Evolutionary conservation across 2,797 vertebrate species (phyloP).

Genomic region (Borostomias antarcticus): DNA sequence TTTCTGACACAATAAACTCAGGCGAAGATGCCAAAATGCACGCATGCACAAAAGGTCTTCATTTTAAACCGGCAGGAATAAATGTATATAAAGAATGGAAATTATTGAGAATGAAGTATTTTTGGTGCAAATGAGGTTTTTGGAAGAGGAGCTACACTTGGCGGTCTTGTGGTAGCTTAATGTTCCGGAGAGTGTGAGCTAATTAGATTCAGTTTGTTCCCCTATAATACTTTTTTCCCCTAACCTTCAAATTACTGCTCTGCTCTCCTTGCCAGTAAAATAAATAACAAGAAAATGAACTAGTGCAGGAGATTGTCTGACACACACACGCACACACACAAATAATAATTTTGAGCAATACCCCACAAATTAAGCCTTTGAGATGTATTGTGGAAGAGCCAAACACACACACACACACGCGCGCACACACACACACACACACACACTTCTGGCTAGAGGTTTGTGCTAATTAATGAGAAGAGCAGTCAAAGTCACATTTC

Average conservation of each 20-base stretch:
- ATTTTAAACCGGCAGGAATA: slow-evolving; percentile 27
- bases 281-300: slow-evolving; percentile 22
- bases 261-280: slow-evolving; percentile 11
- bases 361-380: no score
- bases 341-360: no score
- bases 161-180: slow-evolving; percentile 23
- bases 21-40: slow-evolving; percentile 50
- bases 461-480: not conserved
- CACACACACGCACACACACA: not conserved
- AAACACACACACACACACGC: not conserved
- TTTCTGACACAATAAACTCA: slow-evolving; percentile 55
- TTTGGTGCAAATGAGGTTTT: slow-evolving; percentile 47
- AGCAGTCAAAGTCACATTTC: slow-evolving; percentile 6
- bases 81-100: slow-evolving; percentile 42
- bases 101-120: slow-evolving; percentile 37
- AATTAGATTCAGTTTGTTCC: slow-evolving; percentile 51
- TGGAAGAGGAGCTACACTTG: slow-evolving; percentile 19
- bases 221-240: slow-evolving; percentile 25
- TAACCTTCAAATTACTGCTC: slow-evolving; percentile 34
- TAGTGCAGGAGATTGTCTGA: slow-evolving; percentile 1
- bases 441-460: no score
- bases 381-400: not conserved
- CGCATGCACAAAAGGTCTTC: slow-evolving; percentile 42
- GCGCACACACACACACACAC: not conserved
- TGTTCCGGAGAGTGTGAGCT: slow-evolving; percentile 21